These are phyloP conservation scores for Rhinogobius similis DNA, from an alignment of 2,113 vertebrate species.

Conservation along the genomic window DNA sequence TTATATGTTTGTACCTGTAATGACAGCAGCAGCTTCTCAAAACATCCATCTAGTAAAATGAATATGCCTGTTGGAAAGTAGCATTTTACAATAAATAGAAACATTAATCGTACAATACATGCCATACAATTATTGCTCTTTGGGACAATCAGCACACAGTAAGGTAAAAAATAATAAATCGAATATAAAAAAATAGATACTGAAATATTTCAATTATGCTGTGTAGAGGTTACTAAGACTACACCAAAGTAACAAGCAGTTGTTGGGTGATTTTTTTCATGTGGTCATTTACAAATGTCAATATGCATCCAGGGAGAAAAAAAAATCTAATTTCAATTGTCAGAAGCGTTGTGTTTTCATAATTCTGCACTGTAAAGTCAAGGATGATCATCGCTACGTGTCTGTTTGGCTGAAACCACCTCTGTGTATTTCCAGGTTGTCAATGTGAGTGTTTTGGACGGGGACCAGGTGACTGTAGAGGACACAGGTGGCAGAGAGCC, in stretches of 20 bases:
- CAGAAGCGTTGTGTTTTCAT: not conserved
- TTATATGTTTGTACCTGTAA: slow-evolving; percentile 23
- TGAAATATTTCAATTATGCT: not conserved
- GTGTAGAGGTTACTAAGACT: too few species aligned
- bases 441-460: slow-evolving; percentile 86
- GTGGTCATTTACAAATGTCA: not conserved
- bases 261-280: not conserved
- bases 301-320: not conserved
- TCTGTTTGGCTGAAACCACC: not conserved
- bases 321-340: not conserved
- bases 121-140: not conserved
- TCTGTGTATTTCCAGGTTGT: slow-evolving; percentile 79
- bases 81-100: not conserved
- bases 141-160: not conserved
- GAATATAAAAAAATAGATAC: too few species aligned
- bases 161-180: too few species aligned
- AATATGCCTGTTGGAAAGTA: slow-evolving; percentile 4
- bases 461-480: slow-evolving; percentile 87
- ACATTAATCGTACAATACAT: not conserved
- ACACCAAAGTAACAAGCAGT: too few species aligned
- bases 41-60: not conserved
- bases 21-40: slow-evolving; percentile 10
- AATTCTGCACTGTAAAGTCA: not conserved
- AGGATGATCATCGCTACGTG: not conserved
- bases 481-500: slow-evolving; percentile 84